Conservation (phyloP, 2,113 vertebrate species). For the Vimba vimba region DNA sequence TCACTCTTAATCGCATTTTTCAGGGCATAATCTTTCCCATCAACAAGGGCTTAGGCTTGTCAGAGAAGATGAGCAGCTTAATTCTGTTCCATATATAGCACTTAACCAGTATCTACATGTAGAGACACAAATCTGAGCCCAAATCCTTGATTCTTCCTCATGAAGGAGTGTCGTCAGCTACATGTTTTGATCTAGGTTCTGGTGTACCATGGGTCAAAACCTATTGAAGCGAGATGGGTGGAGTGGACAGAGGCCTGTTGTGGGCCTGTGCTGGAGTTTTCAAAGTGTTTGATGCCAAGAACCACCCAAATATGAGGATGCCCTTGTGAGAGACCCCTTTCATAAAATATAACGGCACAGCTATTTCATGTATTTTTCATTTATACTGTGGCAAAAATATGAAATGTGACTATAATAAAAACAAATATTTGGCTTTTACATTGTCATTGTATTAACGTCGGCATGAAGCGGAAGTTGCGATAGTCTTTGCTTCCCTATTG, state of each 20-base stretch:
- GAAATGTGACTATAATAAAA: background rate
- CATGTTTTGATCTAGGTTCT: conserved; percentile 54
- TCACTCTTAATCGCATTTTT: conserved; percentile 53
- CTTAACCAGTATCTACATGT: conserved; percentile 33
- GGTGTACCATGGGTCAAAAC: conserved; percentile 38
- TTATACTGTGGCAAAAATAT: background rate
- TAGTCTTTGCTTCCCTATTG: too few species aligned
- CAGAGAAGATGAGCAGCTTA: conserved; percentile 55
- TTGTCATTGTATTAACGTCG: too few species aligned
- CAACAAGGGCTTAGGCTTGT: conserved; percentile 54
- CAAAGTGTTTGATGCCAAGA: background rate
- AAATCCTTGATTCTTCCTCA: conserved; percentile 39
- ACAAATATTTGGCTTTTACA: background rate
- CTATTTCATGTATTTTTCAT: background rate
- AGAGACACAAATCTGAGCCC: conserved; percentile 54
- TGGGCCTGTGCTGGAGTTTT: background rate
- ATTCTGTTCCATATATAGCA: conserved; percentile 59
- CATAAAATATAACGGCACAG: background rate
- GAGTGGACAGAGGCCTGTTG: background rate
- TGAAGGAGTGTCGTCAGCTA: conserved; percentile 49
- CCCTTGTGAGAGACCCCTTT: background rate
- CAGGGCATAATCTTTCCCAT: conserved; percentile 57
- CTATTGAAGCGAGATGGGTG: conserved; percentile 19
- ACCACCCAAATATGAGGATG: background rate
- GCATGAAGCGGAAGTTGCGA: too few species aligned